These are phyloP conservation scores for Zygothrica quintamaculata DNA, from an alignment of 2,888 invertebrate species.

Conservation along the genomic window DNA sequence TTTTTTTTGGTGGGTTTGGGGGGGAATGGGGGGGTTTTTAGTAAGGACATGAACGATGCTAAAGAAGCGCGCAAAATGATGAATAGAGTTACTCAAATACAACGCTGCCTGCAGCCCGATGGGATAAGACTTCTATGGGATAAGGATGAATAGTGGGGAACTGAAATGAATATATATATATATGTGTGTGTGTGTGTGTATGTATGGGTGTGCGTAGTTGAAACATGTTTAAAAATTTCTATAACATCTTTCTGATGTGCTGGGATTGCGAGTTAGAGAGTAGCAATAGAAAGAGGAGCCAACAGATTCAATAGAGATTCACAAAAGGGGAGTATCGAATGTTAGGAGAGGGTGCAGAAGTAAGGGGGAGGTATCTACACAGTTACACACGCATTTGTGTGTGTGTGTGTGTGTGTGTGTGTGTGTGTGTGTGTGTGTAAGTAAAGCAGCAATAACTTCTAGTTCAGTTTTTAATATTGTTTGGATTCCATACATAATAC, in stretches of 20 bases:
- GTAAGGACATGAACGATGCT: constrained; percentile 28
- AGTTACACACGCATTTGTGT: background rate
- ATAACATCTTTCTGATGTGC: constrained; percentile 58
- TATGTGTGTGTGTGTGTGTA: constrained; percentile 8
- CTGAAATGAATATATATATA: background rate
- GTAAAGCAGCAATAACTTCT: constrained; percentile 68
- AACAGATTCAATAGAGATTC: background rate
- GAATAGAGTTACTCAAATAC: constrained; percentile 78
- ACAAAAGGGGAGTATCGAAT: too few relatives aligned
- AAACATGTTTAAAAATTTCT: constrained; percentile 79
- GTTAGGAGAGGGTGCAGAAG: background rate
- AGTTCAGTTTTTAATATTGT: constrained; percentile 76
- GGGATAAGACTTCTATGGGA: constrained; percentile 17
- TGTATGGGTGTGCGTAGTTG: constrained; percentile 66
- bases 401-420: background rate
- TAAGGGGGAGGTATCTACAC: background rate
- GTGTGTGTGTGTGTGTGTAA: background rate
- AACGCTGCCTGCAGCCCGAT: constrained; percentile 18
- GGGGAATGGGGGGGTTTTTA: background rate
- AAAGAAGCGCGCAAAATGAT: constrained; percentile 73
- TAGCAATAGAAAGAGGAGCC: constrained; percentile 8
- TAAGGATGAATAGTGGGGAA: background rate
- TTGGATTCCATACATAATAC: constrained; percentile 55
- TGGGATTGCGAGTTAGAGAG: constrained; percentile 28
- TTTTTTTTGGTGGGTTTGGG: constrained; percentile 2